Evolutionary conservation across 2,888 invertebrate genomes (phyloP).

Genomic region (Smittia sp.): DNA sequence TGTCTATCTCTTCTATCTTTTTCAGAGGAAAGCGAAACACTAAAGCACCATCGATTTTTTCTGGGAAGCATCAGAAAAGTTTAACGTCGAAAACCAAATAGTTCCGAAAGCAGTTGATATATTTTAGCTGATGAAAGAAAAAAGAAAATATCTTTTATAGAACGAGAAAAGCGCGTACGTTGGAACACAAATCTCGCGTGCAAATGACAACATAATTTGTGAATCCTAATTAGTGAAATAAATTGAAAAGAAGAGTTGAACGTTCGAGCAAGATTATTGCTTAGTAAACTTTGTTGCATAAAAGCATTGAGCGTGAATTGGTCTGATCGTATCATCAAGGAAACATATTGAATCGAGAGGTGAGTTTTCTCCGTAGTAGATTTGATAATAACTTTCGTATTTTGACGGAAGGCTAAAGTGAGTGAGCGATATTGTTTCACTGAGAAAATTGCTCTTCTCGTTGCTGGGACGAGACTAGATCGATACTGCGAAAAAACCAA

Average conservation of each 20-base stretch:
- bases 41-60: not conserved
- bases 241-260: not conserved
- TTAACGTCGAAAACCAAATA: not conserved
- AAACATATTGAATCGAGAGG: no score
- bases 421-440: no score
- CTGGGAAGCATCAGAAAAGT: not conserved
- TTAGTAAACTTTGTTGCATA: constrained; percentile 22
- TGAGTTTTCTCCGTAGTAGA: no score
- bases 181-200: not conserved
- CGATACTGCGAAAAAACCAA: no score
- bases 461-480: no score
- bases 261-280: constrained; percentile 20
- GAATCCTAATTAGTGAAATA: not conserved
- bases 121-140: not conserved
- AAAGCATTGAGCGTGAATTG: no score
- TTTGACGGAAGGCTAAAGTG: no score
- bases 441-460: no score
- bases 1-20: not conserved
- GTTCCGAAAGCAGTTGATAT: not conserved
- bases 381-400: no score
- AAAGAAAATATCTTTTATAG: not conserved
- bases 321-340: no score
- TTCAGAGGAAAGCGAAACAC: not conserved
- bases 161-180: not conserved
- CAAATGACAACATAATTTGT: not conserved